phyloP scores from a whole-genome alignment of 2,888 invertebrate species.

The Mesorhabditis spiculigera region DNA sequence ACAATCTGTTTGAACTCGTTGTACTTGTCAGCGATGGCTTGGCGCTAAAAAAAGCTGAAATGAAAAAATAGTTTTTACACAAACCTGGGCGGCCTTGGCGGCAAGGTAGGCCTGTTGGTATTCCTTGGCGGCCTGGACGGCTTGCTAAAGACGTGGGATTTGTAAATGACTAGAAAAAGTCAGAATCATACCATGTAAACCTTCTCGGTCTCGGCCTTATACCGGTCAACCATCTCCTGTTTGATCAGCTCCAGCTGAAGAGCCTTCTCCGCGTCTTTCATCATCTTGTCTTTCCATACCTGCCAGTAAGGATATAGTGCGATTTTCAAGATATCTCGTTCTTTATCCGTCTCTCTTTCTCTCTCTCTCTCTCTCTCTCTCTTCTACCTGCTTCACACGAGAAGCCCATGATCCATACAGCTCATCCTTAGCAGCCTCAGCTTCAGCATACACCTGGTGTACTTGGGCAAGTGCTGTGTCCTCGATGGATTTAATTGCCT shows the following conservation, averaged over 20 bases:
- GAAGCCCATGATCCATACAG: neutral
- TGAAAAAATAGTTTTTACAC: neutral
- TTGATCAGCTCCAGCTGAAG: neutral
- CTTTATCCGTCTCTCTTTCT: neutral
- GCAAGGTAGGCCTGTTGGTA: neutral
- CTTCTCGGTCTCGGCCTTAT: constrained; percentile 1
- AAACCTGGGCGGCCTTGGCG: neutral
- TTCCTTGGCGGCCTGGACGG: neutral
- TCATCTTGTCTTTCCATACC: neutral
- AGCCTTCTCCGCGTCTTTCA: constrained; percentile 4
- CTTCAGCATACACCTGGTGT: neutral
- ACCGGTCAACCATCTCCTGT: neutral
- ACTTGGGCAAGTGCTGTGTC: neutral
- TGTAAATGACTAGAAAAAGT: no score
- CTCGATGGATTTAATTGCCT: neutral
- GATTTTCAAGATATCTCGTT: neutral
- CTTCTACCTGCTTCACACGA: neutral
- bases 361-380: neutral
- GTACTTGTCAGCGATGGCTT: neutral
- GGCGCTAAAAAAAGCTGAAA: neutral
- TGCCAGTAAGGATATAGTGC: no score
- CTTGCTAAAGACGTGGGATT: no score
- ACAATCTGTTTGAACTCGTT: neutral
- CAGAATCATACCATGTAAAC: neutral
- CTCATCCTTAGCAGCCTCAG: neutral